phyloP scores from a whole-genome alignment of 2,797 vertebrate genomes.

The Pempheris klunzingeri region DNA sequence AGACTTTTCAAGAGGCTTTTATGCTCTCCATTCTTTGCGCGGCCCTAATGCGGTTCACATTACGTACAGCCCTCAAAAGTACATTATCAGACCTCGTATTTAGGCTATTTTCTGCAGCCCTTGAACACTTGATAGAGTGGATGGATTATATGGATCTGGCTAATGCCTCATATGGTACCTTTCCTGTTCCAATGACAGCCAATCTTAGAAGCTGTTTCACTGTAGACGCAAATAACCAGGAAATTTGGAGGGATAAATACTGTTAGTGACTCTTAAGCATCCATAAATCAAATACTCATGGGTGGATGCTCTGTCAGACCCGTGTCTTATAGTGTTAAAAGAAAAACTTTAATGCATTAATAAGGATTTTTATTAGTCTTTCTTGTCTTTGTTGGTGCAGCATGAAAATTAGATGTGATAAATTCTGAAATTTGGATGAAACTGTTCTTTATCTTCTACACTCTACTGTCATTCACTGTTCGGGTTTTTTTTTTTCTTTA shows the following conservation, averaged over 20 bases:
- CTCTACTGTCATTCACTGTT: too few relatives aligned
- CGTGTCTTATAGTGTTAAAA: background rate
- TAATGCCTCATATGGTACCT: background rate
- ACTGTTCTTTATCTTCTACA: background rate
- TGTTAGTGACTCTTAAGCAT: background rate
- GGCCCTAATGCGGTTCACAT: background rate
- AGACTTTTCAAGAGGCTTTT: background rate
- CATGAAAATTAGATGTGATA: too few relatives aligned
- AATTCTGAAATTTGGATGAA: background rate
- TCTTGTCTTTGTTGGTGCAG: background rate
- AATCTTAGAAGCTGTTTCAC: background rate
- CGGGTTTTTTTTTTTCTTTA: background rate
- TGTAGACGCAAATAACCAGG: background rate
- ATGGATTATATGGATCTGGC: background rate
- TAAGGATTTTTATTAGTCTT: background rate
- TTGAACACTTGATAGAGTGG: background rate
- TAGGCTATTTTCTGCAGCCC: background rate
- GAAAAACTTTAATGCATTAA: background rate
- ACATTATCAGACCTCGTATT: conserved; percentile 1
- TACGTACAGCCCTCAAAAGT: background rate
- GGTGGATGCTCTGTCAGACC: too few relatives aligned
- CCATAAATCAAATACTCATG: background rate
- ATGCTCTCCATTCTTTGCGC: background rate
- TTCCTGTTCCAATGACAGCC: background rate
- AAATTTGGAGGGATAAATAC: background rate